A percentile compares a stretch with the other conserved stretches of the same genome.
Evolutionary conservation across 2,888 invertebrate genomes (phyloP).

Genomic region (Synanthedon tipuliformis): DNA sequence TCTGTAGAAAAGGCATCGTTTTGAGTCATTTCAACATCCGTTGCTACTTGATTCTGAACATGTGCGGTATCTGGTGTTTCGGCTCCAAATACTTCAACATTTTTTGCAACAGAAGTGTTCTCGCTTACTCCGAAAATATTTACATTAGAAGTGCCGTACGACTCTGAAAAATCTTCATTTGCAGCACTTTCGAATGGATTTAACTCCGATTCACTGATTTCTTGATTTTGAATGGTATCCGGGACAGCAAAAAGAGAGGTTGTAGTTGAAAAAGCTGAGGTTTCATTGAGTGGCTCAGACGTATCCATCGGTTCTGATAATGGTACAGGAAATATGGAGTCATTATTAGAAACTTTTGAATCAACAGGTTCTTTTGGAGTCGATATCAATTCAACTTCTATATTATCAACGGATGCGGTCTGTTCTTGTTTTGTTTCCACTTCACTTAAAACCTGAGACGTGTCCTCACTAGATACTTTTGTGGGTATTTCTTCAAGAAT

Average conservation of each 20-base stretch:
- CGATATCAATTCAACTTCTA: slow-evolving; percentile 5
- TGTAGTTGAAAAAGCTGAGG: slow-evolving; percentile 20
- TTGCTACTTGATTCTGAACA: background rate
- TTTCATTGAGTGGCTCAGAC: slow-evolving; percentile 32
- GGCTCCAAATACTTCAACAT: slow-evolving; percentile 14
- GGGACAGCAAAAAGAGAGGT: slow-evolving; percentile 40
- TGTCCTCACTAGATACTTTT: background rate
- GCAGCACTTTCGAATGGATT: slow-evolving; percentile 46
- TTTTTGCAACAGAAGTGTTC: slow-evolving; percentile 19
- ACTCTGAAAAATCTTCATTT: slow-evolving; percentile 13
- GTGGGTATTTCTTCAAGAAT: slow-evolving; percentile 32
- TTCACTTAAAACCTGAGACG: background rate
- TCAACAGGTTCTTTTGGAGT: slow-evolving; percentile 1
- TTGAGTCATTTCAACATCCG: background rate
- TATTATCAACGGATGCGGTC: too few relatives aligned
- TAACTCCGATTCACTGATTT: slow-evolving; percentile 25
- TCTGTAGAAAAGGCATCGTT: background rate
- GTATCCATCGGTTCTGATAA: slow-evolving; percentile 38
- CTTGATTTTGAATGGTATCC: slow-evolving; percentile 16
- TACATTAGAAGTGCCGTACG: slow-evolving; percentile 14
- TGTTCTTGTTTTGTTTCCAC: background rate
- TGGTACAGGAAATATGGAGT: background rate
- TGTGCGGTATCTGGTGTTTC: background rate
- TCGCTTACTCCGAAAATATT: slow-evolving; percentile 29
- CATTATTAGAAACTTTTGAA: background rate